Base-by-base conservation (phyloP, 2,888 invertebrate genomes). In the Rhodophaea formosa region DNA sequence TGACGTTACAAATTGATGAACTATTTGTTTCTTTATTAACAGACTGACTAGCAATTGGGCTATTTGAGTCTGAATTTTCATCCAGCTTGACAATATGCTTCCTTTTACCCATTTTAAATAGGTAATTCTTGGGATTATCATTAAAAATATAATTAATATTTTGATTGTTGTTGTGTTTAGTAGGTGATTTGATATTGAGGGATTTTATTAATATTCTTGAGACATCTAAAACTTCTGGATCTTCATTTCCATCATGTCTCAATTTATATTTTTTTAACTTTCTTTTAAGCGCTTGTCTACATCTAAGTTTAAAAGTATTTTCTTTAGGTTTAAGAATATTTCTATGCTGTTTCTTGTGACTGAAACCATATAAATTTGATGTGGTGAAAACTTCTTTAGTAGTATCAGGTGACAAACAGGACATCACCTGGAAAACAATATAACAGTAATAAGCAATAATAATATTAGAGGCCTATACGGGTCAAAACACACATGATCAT, bases 231-330 rank as follows among this genome's bases (percentile, higher is more conserved):
- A 90, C 77, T 67, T 90, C 90, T 61, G 75, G 81, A 66, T 91
- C 90, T 67, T 90, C 89, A 63, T 71, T 69, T n/a, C 85, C 89
- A 85, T 89, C 82, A 67, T 70, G 80, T 63, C 85, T 74, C 3
- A 88, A 71, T 70, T 81, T 89, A 60, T 90, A 89, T 70, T 90
- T 88, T 65, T 82, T 87, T 17, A 88, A 69, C 68, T 86, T 90
- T 45, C 76, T 82, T 63, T 78, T 85, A n/a, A 87, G 77, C 45
- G 70, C 65, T 65, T 73, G 82, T 51, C 70, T 75, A 67, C 80
- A 86, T 69, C 77, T 86, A 43, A 71, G 66, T 68, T 79, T 87
- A 23, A 72, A 68, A 62, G 69, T 73, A 59, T 81, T 83, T 69
- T 82, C 79, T 64, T 79, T 86, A 12, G 76, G 70, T 62, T 67